phyloP scores from a whole-genome alignment of 1,140 invertebrate genomes.

The Drosophila ohnishii region DNA sequence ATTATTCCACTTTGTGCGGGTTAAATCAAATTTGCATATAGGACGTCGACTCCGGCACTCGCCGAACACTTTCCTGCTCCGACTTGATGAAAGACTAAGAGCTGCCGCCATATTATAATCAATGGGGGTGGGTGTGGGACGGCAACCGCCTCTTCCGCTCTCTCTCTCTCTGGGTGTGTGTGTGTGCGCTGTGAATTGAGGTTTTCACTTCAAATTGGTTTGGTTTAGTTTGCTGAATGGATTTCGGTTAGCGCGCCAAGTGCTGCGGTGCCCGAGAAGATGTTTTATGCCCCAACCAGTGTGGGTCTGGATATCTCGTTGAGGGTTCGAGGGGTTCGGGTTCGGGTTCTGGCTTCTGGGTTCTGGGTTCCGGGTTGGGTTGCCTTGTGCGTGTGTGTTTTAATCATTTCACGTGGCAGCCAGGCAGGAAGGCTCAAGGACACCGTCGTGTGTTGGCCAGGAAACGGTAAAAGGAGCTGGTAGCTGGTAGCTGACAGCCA shows the following conservation, averaged over 20 bases:
- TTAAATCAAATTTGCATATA: constrained; percentile 67
- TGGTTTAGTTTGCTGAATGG: constrained; percentile 70
- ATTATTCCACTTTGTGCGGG: constrained; percentile 66
- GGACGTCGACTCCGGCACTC: constrained; percentile 38
- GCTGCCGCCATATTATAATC: constrained; percentile 60
- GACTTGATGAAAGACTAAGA: constrained; percentile 60
- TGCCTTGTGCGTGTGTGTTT: constrained; percentile 40
- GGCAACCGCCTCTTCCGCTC: neutral
- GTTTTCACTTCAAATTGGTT: constrained; percentile 68
- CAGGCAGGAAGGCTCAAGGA: constrained; percentile 24
- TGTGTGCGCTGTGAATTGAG: constrained; percentile 52
- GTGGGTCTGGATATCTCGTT: neutral
- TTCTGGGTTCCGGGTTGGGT: neutral
- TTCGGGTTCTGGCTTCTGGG: neutral
- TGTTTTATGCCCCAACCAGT: constrained; percentile 22
- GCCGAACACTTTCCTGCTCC: constrained; percentile 9
- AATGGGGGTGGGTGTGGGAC: constrained; percentile 23
- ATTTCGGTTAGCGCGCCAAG: constrained; percentile 58
- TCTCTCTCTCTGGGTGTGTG: neutral
- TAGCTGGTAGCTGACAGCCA: too few species aligned
- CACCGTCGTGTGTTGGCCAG: constrained; percentile 25
- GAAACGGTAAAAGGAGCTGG: constrained; percentile 11
- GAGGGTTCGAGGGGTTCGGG: neutral
- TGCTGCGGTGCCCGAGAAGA: constrained; percentile 40
- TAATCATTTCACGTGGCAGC: constrained; percentile 42